Base-by-base conservation (phyloP, 2,888 invertebrate genomes). In the Ceramica pisi region DNA sequence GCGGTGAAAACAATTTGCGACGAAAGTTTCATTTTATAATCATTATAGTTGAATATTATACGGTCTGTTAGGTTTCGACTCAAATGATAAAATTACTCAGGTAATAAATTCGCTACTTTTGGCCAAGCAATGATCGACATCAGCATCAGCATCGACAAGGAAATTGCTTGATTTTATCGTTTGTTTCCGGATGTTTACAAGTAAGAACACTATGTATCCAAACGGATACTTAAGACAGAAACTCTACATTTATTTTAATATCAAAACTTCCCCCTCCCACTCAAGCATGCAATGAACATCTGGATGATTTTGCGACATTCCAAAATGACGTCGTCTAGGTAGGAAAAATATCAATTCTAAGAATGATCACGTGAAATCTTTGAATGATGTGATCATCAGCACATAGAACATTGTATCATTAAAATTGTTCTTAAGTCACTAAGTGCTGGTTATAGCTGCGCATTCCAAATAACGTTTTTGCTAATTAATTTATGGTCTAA, bases 21-120 rank as follows among this genome's bases (percentile, higher is more conserved):
- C 66, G 83, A 84, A 85, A 84, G 76, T 84, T 85, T 79, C 71
- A 60, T 83, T 82, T 84, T 82, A 80, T 76, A 84, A 83, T 75
- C 56, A 73, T 83, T 74, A 79, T 73, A 75, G 56, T 44, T 31
- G 50, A 48, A 57, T 57, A 81, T 84, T 82, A 82, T 59, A 74
- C 75, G 83, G 69, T 82, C 83, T 78, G 80, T 84, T 82, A 72
- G 65, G 66, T 68, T 69, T 12, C 19, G 55, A 41, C 64, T 76
- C 57, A 67, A 80, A 76, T 76, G 60, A 75, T 70, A 67, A 67
- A 75, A 63, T 68, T 6, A 66, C 51, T 75, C 35, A 2, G 53
- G 46, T 61, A 62, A 64, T 76, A 75, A 61, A 56, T 63, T 71
- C 21, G n/a, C 31, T 56, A 51, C 38, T 69, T 80, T 61, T 38